Conservation (phyloP, 2,888 invertebrate genomes). For the Folsomia candida region DNA sequence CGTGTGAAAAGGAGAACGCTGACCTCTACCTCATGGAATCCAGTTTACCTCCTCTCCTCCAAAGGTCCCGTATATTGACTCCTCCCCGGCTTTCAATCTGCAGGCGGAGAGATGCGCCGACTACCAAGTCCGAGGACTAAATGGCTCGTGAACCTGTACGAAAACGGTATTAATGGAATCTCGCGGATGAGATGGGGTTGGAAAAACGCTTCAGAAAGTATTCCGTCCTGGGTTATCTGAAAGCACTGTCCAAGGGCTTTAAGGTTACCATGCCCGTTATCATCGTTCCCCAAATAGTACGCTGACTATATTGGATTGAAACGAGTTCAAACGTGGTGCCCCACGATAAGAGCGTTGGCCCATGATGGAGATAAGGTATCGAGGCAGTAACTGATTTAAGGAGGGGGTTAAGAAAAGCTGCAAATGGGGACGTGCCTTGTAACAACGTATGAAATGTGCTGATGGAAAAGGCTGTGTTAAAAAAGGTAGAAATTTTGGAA, state of each 20-base stretch:
- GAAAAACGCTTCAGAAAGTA: conserved; percentile 66
- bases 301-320: conserved; percentile 66
- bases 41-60: too few species aligned
- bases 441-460: conserved; percentile 61
- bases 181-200: conserved; percentile 72
- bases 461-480: too few species aligned
- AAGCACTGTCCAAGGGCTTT: conserved; percentile 52
- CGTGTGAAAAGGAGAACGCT: not conserved
- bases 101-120: conserved; percentile 57
- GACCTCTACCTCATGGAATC: not conserved
- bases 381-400: not conserved
- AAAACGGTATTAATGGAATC: conserved; percentile 65
- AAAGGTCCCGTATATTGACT: conserved; percentile 13
- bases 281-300: conserved; percentile 58
- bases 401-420: conserved; percentile 12
- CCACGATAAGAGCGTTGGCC: conserved; percentile 31
- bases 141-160: conserved; percentile 62
- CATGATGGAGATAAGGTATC: conserved; percentile 26
- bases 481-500: conserved; percentile 13
- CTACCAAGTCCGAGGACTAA: conserved; percentile 61
- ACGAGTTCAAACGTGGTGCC: conserved; percentile 63
- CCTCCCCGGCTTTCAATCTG: conserved; percentile 51
- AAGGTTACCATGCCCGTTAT: conserved; percentile 60
- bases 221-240: conserved; percentile 55
- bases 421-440: conserved; percentile 52